Base-by-base conservation (phyloP, 2,797 vertebrate species). In the Hybognathus amarus region DNA sequence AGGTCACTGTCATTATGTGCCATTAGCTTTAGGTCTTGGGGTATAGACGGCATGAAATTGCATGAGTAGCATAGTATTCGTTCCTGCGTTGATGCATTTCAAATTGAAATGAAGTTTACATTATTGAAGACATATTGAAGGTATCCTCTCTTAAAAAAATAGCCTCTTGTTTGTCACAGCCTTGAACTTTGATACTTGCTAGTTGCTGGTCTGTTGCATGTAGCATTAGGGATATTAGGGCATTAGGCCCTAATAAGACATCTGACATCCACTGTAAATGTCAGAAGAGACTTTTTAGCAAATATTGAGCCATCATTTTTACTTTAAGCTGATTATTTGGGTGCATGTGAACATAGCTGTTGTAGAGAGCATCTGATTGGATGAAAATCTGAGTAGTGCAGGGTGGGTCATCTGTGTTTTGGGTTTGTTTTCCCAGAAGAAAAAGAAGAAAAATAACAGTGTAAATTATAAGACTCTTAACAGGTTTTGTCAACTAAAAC, bases 1-100 rank as follows among this genome's bases (percentile, higher is more conserved):
- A 79, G 69, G 76, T 68, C 45, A 79, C 75, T 47, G 61, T 75
- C 30, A 30, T 54, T 63, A 83, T 20, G 56, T 82, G 71, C 68
- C 74, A 83, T 85, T 80, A 70, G 24, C 47, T 47, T 63, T 69
- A 68, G 20, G 79, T 70, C 42, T 66, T 9, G 20, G 12, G 63
- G 17, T 61, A 52, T 45, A 79, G 59, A 12, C 5, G 10, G 27
- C n/a, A 77, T 77, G 38, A 77, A 64, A 77, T 77, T 77, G 40
- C 6, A 40, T 47, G 38, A 20, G 52, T 20, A 61, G 33, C 22
- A 42, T 59, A 24, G 54, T 42, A 42, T 76, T 42, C 17, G 1
- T 24, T 24, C 30, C 4, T 38, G 30, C 17, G 47, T 24, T 40
- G 13, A 59, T 18, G 8, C 9, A 40, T 76, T 69, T 69, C 0